Conservation (phyloP, 2,113 vertebrate genomes). For the Protobothrops mucrosquamatus region DNA sequence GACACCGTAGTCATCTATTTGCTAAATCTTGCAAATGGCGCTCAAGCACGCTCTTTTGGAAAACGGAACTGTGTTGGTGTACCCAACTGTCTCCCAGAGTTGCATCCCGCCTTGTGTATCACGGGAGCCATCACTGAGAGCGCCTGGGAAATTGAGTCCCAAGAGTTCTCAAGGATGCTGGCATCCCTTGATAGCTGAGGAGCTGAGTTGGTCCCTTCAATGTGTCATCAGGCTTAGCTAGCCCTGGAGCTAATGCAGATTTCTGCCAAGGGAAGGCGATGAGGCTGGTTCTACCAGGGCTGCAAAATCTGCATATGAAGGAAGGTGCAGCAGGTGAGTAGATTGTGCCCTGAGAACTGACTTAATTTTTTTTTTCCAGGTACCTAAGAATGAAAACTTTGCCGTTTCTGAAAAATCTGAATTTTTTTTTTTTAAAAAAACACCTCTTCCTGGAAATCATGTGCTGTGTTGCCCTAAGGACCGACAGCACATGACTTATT, state of each 20-base stretch:
- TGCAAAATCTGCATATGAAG: background rate
- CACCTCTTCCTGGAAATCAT: background rate
- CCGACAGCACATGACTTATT: background rate
- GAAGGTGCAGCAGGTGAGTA: background rate
- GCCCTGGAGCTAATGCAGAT: background rate
- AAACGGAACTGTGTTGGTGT: background rate
- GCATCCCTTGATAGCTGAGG: background rate
- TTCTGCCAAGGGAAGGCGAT: background rate
- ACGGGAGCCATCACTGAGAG: background rate
- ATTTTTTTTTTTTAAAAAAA: background rate
- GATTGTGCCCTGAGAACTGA: constrained; percentile 1
- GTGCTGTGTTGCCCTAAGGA: background rate
- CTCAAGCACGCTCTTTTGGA: background rate
- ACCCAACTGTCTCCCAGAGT: background rate
- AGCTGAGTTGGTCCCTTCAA: background rate
- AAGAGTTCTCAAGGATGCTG: no score
- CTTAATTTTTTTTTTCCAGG: constrained; percentile 3
- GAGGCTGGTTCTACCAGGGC: background rate
- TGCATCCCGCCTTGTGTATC: no score
- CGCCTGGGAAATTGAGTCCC: background rate
- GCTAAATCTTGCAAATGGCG: background rate
- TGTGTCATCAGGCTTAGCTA: no score
- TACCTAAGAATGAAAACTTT: constrained; percentile 16
- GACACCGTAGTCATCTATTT: background rate
- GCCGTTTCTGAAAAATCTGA: background rate